Conservation (phyloP, 2,113 vertebrate species). For the Hippocampus comes region DNA sequence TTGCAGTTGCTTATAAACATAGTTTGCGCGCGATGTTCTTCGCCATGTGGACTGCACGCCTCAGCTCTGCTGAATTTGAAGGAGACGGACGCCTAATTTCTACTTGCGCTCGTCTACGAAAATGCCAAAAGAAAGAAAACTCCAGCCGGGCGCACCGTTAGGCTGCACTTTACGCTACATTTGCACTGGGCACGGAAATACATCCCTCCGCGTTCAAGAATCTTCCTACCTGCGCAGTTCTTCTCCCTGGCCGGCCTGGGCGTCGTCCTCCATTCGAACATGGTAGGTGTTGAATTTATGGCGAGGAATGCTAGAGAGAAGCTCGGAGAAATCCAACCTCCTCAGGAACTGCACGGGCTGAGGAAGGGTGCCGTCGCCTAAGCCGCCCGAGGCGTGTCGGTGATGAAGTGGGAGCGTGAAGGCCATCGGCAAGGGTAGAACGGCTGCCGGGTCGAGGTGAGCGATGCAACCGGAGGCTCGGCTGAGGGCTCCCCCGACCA, state of each 20-base stretch:
- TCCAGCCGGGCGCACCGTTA: too few relatives aligned
- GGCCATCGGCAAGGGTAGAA: constrained; percentile 67
- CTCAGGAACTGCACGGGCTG: constrained; percentile 90
- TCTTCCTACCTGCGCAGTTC: constrained; percentile 79
- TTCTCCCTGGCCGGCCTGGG: constrained; percentile 95
- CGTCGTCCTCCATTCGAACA: constrained; percentile 96
- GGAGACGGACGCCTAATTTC: too few relatives aligned
- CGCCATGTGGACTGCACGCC: too few relatives aligned
- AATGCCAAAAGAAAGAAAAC: too few relatives aligned
- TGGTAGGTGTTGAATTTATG: constrained; percentile 99
- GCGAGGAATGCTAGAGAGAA: constrained; percentile 89
- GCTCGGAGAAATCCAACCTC: constrained; percentile 93
- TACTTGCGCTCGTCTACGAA: too few relatives aligned
- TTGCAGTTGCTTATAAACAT: too few relatives aligned
- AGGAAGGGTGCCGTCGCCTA: constrained; percentile 38
- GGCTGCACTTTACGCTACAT: too few relatives aligned
- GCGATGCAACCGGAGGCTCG: constrained; percentile 58
- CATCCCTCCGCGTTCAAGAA: neutral
- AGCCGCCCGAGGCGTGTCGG: constrained; percentile 75
- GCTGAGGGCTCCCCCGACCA: constrained; percentile 67
- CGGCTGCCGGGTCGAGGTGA: constrained; percentile 79
- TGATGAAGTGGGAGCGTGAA: constrained; percentile 71
- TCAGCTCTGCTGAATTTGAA: too few relatives aligned
- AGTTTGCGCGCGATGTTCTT: too few relatives aligned
- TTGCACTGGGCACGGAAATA: too few relatives aligned